Conservation (phyloP, 2,888 invertebrate genomes). For the Netelia fuscicornis region DNA sequence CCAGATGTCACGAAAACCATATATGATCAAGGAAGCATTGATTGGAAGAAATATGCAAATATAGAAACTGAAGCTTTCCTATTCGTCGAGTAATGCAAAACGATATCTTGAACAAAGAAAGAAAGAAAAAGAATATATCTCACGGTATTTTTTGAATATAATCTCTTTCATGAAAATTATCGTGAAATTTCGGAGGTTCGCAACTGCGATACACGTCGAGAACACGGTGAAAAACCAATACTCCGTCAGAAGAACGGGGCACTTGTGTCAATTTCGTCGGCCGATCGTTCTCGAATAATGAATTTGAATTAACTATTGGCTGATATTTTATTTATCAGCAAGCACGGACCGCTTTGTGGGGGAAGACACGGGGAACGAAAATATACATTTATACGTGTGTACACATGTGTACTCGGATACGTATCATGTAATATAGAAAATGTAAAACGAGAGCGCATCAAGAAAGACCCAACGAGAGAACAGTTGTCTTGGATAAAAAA, state of each 20-base stretch:
- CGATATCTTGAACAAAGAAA: neutral
- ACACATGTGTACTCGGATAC: neutral
- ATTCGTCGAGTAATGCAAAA: neutral
- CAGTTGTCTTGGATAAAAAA: constrained; percentile 31
- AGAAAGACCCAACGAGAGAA: constrained; percentile 62
- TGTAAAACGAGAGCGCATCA: constrained; percentile 54
- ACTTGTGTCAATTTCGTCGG: constrained; percentile 71
- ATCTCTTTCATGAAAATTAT: neutral
- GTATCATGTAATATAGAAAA: constrained; percentile 11
- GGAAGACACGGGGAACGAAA: constrained; percentile 19
- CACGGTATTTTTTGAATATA: neutral
- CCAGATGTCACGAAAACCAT: neutral
- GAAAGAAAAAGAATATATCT: neutral
- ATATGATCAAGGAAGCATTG: neutral
- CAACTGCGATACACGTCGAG: neutral
- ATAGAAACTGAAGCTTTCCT: neutral
- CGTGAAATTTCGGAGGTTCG: neutral
- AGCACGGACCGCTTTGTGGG: constrained; percentile 14
- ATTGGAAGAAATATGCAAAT: no score
- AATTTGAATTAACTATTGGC: constrained; percentile 77
- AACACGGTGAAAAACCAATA: constrained; percentile 6
- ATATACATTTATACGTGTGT: neutral
- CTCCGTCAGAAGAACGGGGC: constrained; percentile 47
- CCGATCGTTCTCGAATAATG: constrained; percentile 77
- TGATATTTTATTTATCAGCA: constrained; percentile 82